A percentile compares a stretch with the other conserved stretches of the same genome.
Evolutionary conservation across 2,113 vertebrate species (phyloP).

Genomic region (Zosterops japonicus): DNA sequence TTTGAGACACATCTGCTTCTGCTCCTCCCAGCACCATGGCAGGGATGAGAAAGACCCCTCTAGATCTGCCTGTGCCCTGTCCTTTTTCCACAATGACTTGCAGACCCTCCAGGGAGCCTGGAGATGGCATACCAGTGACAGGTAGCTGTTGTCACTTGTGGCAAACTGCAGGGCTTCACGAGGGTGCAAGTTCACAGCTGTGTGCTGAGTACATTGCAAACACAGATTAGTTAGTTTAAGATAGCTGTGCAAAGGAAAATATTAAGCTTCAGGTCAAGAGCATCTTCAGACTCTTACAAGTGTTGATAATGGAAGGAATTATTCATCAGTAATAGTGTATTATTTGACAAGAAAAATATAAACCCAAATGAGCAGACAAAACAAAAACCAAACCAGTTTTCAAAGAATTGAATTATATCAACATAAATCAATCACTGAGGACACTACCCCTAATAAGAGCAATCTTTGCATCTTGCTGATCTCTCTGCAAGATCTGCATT

Average conservation of each 20-base stretch:
- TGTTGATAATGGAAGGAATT: not conserved
- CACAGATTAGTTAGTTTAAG: not conserved
- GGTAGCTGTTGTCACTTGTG: not conserved
- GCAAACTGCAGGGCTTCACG: not conserved
- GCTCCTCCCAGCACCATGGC: not conserved
- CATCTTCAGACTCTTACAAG: not conserved
- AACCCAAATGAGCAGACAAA: fast-evolving
- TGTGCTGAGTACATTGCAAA: not conserved
- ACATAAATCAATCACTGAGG: not conserved
- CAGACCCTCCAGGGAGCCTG: not conserved
- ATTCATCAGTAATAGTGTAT: not conserved
- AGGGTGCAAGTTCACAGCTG: not conserved
- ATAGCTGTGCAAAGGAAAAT: not conserved
- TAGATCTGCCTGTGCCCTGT: not conserved
- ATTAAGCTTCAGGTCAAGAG: not conserved
- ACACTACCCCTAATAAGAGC: not conserved
- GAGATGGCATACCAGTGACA: not conserved
- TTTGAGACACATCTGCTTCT: not conserved
- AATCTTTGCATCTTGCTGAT: not conserved
- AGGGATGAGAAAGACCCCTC: not conserved
- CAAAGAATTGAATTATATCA: not conserved
- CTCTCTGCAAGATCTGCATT: not conserved
- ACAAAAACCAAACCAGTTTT: not conserved
- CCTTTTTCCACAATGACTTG: not conserved
- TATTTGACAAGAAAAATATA: not conserved